Base-by-base conservation (phyloP, 2,888 invertebrate genomes). In the Arrhopalites spinosus region DNA sequence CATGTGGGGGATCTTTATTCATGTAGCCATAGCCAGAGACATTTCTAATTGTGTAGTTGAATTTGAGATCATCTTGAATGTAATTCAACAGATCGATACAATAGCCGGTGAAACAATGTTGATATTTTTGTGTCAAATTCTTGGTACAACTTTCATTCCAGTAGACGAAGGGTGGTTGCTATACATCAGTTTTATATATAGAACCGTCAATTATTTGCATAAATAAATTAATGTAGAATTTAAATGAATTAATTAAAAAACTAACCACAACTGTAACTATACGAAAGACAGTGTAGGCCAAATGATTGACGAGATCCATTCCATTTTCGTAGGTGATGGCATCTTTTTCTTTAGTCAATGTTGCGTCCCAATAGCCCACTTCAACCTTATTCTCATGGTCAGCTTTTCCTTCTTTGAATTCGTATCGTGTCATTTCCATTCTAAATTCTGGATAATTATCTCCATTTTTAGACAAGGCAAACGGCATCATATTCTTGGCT, bases 21-120 rank as follows among this genome's bases (percentile, higher is more conserved):
- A 98, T 93, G 73, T 91, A 91, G 0, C 98, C 98, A 84, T 93
- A 96, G 75, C 93, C 89, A 70, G 90, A 89, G 0, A 81, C 81
- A 63, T 79, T 77, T n/a, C 76, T 25, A 79, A 97, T 92, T 84
- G 94, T 94, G 85, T 96, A 98, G 83, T 95, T 95, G 84, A 98
- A 97, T 79, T 93, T 90, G 0, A 96, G 89, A 73, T 92, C 90
- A 75, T 91, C 88, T 45, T 93, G 90, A 75, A 98, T 95, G 85
- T 93, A 91, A 82, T 96, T 90, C 47, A 98, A 91, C 25, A 98
- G 88, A 84, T 98, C 98, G 78, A 98, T 94, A 85, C 98, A 98
- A 85, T 97, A 98, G 8, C 98, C 98, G 74, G 84, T 83, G 83
- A 84, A 87, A 20, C 74, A 85, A 84, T 13, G 78, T 81, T 76